Evolutionary conservation across 1,140 invertebrate species (phyloP).

Genomic region (Pseudoatta argentina): DNA sequence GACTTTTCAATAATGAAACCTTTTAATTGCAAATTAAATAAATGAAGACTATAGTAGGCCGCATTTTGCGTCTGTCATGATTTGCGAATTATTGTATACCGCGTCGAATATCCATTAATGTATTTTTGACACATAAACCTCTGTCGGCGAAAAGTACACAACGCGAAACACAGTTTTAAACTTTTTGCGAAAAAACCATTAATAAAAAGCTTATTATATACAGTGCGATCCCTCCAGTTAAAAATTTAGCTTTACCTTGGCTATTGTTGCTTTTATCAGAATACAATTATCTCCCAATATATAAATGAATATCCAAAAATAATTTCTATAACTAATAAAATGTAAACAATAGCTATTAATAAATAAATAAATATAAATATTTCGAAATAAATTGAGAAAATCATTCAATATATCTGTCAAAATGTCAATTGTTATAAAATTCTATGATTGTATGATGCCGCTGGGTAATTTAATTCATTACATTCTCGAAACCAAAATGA

Average conservation of each 20-base stretch:
- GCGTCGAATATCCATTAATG: conserved; percentile 1
- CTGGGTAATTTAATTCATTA: not conserved
- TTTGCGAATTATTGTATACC: not conserved
- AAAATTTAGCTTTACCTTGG: conserved; percentile 42
- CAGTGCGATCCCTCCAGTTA: not conserved
- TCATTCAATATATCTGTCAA: not conserved
- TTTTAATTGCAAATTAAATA: not conserved
- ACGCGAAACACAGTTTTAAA: conserved; percentile 21
- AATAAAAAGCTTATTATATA: conserved; percentile 44
- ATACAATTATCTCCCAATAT: conserved; percentile 12
- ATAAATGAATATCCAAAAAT: conserved; percentile 1
- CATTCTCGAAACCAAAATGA: not conserved
- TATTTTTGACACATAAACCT: conserved; percentile 34
- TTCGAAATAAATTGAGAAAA: not conserved
- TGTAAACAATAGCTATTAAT: not conserved
- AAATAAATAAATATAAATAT: conserved; percentile 19
- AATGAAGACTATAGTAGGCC: not conserved
- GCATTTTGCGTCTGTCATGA: not conserved
- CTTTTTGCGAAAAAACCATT: conserved; percentile 22
- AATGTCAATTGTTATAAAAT: not conserved
- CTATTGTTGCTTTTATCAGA: conserved; percentile 25
- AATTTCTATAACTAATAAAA: conserved; percentile 36
- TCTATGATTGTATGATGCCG: not conserved
- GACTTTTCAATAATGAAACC: not conserved
- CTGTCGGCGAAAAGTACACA: conserved; percentile 14